These are phyloP conservation scores for Pollenia griseotomentosa DNA, from an alignment of 2,888 invertebrate species.

Conservation along the genomic window DNA sequence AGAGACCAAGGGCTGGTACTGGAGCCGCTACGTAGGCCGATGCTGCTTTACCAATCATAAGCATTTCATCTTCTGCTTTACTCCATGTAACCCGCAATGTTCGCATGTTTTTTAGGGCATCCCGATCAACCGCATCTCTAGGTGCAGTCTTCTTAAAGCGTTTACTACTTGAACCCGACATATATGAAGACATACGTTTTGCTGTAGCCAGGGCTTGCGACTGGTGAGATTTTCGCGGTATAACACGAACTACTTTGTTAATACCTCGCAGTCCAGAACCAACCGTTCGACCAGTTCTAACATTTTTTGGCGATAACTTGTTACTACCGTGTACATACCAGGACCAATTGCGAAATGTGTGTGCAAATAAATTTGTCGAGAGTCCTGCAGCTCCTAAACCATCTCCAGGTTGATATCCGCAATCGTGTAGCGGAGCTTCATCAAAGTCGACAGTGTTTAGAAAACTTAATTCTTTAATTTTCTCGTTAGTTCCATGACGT, in stretches of 20 bases:
- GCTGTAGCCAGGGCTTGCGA: slow-evolving; percentile 32
- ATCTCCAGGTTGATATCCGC: slow-evolving; percentile 89
- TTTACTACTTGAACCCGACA: slow-evolving; percentile 25
- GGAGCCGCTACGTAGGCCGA: slow-evolving; percentile 85
- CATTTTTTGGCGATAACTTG: slow-evolving; percentile 48
- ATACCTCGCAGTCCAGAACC: slow-evolving; percentile 47
- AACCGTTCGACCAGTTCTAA: slow-evolving; percentile 63
- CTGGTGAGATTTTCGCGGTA: slow-evolving; percentile 55
- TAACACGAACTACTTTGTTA: slow-evolving; percentile 59
- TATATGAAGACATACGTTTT: slow-evolving; percentile 32
- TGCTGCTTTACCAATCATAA: slow-evolving; percentile 88
- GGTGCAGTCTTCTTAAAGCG: slow-evolving; percentile 75
- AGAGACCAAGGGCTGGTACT: slow-evolving; percentile 79
- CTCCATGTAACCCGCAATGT: slow-evolving; percentile 88
- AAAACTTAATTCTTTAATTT: slow-evolving; percentile 74
- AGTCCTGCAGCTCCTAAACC: slow-evolving; percentile 87
- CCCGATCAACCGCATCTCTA: slow-evolving; percentile 88
- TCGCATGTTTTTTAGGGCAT: slow-evolving; percentile 87
- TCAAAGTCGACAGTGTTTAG: slow-evolving; percentile 77
- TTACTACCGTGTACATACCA: slow-evolving; percentile 81
- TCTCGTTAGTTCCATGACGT: slow-evolving; percentile 58
- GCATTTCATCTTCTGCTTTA: slow-evolving; percentile 88
- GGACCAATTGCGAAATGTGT: slow-evolving; percentile 88
- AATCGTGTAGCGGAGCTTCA: slow-evolving; percentile 84
- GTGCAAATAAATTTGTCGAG: slow-evolving; percentile 89